Percentiles rank a stretch among this genome's conserved stretches.
Conservation (phyloP, 2,888 invertebrate genomes). For the Morpho achilles region DNA sequence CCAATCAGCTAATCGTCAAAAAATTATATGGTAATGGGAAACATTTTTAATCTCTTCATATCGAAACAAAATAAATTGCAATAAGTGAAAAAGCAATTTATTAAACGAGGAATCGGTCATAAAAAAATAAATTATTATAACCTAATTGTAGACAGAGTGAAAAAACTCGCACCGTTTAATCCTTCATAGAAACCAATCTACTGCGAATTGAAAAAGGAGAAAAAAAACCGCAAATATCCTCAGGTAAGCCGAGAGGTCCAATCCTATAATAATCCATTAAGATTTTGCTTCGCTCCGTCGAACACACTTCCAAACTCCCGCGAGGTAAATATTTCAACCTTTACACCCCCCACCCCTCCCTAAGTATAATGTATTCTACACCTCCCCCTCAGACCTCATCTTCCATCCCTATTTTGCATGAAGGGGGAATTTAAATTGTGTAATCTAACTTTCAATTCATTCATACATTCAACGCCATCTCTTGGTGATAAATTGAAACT, state of each 20-base stretch:
- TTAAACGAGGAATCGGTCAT: constrained; percentile 32
- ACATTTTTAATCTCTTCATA: constrained; percentile 33
- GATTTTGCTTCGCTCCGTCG: constrained; percentile 68
- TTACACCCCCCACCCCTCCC: constrained; percentile 42
- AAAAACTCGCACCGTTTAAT: constrained; percentile 44
- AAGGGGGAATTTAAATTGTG: constrained; percentile 79
- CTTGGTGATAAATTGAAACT: constrained; percentile 76
- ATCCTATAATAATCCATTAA: constrained; percentile 78
- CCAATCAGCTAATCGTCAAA: constrained; percentile 26
- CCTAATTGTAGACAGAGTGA: constrained; percentile 50
- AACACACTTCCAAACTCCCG: constrained; percentile 72
- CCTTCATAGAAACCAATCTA: constrained; percentile 52
- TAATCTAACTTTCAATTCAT: constrained; percentile 80
- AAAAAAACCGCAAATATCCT: constrained; percentile 46
- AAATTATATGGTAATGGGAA: constrained; percentile 18
- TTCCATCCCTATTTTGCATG: constrained; percentile 77
- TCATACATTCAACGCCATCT: constrained; percentile 78
- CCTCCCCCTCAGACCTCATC: constrained; percentile 71
- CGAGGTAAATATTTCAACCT: constrained; percentile 74
- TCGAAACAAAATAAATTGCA: constrained; percentile 31
- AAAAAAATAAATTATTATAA: constrained; percentile 54
- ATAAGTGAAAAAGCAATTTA: constrained; percentile 35
- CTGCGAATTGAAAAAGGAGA: constrained; percentile 38
- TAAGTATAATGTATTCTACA: constrained; percentile 69
- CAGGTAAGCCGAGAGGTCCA: constrained; percentile 67